Evolutionary conservation across 1,140 invertebrate genomes (phyloP).

Genomic region (Anastrepha obliqua): DNA sequence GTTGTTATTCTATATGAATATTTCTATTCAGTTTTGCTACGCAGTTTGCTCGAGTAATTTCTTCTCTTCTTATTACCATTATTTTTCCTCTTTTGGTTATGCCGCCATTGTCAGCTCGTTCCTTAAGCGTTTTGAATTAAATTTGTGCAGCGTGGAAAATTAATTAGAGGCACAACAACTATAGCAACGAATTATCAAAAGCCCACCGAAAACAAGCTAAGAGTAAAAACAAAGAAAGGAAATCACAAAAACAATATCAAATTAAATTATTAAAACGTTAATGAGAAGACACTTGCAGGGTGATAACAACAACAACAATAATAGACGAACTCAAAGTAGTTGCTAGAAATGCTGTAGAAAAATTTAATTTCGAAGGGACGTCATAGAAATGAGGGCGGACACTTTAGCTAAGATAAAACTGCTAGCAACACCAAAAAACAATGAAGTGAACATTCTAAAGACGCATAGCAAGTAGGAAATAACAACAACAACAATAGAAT

Average conservation of each 20-base stretch:
- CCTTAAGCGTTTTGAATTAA: constrained; percentile 15
- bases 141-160: constrained; percentile 20
- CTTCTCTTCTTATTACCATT: background rate
- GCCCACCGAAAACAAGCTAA: background rate
- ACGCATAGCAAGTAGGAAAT: background rate
- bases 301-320: background rate
- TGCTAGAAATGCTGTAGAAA: background rate
- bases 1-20: no score
- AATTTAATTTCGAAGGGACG: background rate
- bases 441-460: background rate
- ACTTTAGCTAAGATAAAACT: background rate
- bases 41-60: background rate
- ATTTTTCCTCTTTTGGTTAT: background rate
- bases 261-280: constrained; percentile 48
- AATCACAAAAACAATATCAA: constrained; percentile 25
- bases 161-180: constrained; percentile 27
- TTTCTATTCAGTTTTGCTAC: no score
- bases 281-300: background rate
- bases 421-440: background rate
- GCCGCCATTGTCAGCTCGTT: constrained; percentile 22
- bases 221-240: background rate
- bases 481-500: background rate
- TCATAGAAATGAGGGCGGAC: background rate
- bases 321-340: no score
- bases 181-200: background rate